Evolutionary conservation across 2,888 invertebrate species (phyloP).

Genomic region (Dolichopus griseipennis): DNA sequence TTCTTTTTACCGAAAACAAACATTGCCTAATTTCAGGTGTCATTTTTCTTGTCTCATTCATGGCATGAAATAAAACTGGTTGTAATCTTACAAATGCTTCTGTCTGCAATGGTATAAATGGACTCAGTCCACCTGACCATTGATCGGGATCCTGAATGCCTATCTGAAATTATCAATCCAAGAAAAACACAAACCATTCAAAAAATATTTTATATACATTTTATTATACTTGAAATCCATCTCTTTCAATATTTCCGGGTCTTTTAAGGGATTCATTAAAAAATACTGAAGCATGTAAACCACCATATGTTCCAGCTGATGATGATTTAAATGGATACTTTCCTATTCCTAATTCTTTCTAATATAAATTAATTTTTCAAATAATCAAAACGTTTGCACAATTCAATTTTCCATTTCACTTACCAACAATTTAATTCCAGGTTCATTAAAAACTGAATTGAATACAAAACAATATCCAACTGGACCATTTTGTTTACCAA

Average conservation of each 20-base stretch:
- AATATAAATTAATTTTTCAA: no score
- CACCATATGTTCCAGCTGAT: not conserved
- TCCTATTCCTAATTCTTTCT: not conserved
- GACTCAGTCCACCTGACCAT: not conserved
- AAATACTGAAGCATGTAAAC: not conserved
- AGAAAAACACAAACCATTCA: no score
- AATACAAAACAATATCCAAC: constrained; percentile 44
- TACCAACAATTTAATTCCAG: not conserved
- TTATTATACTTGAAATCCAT: not conserved
- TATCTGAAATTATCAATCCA: not conserved
- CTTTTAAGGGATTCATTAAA: not conserved
- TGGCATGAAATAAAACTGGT: constrained; percentile 16
- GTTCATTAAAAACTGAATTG: constrained; percentile 33
- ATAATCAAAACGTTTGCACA: no score
- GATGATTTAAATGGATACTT: not conserved
- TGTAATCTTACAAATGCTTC: not conserved
- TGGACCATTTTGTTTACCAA: constrained; percentile 43
- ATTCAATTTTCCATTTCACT: no score
- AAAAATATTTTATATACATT: no score
- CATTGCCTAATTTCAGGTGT: constrained; percentile 21
- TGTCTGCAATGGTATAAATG: not conserved
- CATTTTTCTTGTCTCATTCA: constrained; percentile 17
- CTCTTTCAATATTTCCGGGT: not conserved
- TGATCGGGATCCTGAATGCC: not conserved
- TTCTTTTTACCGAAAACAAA: constrained; percentile 18